Base-by-base conservation (phyloP, 2,888 invertebrate species). In the Trimorus sp. region DNA sequence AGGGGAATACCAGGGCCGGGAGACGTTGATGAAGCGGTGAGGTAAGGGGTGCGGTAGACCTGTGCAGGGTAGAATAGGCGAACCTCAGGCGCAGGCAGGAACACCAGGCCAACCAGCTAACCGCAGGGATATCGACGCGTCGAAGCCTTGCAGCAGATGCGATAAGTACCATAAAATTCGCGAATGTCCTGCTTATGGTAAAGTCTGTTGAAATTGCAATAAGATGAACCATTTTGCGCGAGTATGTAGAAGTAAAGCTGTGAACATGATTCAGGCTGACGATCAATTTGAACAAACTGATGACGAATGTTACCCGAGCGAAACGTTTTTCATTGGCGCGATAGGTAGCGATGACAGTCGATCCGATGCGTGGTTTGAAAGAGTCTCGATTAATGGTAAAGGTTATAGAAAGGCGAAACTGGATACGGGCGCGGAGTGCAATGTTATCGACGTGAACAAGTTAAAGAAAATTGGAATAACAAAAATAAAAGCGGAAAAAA, bases 111-210 rank as follows among this genome's bases (percentile, higher is more conserved):
- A n/a, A n/a, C n/a, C n/a, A n/a, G n/a, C n/a, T n/a, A n/a, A n/a
- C n/a, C n/a, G n/a, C n/a, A n/a, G n/a, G n/a, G n/a, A n/a, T n/a
- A n/a, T n/a, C n/a, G n/a, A n/a, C n/a, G n/a, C n/a, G n/a, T n/a
- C n/a, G 59, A 51, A 37, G 42, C 45, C 71, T 12, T 84, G 80
- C 26, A 11, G 7, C 1, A 78, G 40, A 16, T 83, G 84, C 53
- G 76, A 60, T 11, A 54, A 60, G 9, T 60, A 54, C 14, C 83
- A 83, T 45, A 37, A 15, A 11, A 9, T 37, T 14, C 58, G 81
- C 1, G 38, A 79, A n/a, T 84, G 84, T 59, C 81, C 83, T n/a
- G 83, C 83, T 1, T 81, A 45, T 42, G 79, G 77, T 8, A 81
- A 79, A 26, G 48, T 40, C 40, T 83, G 83, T 54, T 7, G 11